Evolutionary conservation across 1,140 invertebrate species (phyloP), one percentile per base, ranked within the genome.

Genomic region (Cecropterus lyciades): DNA sequence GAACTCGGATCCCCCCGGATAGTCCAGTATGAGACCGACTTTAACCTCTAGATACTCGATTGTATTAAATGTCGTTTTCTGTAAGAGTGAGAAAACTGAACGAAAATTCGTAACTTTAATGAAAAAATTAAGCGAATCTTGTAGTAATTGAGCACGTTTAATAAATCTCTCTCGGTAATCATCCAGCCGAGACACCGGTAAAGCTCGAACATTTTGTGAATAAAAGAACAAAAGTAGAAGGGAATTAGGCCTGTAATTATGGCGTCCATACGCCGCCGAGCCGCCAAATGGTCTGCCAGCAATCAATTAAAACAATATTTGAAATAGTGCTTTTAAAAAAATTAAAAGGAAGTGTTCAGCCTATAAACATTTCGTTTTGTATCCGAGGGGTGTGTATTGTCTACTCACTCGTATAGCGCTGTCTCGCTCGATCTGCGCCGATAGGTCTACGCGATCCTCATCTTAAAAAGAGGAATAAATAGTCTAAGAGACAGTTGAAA

Each of bases 271-370:
- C 72, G 69, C 74, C 72, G 69, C 73, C 40, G 53, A 65, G 72
- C 76, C 82, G 80, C 84, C 85, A 82, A 85, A 85, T 84, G 82
- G 80, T 87, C 83, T 89, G 80, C 75, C 75, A 75, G 83, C 84
- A 86, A 87, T 87, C 84, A 87, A 87, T 87, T 87, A 87, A 88
- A 89, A 89, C 85, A 87, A 89, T 89, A 89, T 89, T 87, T 87
- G 85, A 87, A 87, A 87, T 89, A 82, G 79, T 86, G 79, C 75
- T 73, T 65, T 67, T 67, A 81, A 89, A 88, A 88, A 87, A 82
- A 76, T 80, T 85, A 84, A 85, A 88, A 82, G 82, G 84, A 82
- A 82, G 77, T 82, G 72, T 79, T 79, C 70, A 73, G 77, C 75
- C 82, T 80, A 88, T 88, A 86, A 88, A 86, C 79, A 80, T 85